Base-by-base conservation (phyloP, 2,888 invertebrate genomes). In the Boloria euphrosyne region DNA sequence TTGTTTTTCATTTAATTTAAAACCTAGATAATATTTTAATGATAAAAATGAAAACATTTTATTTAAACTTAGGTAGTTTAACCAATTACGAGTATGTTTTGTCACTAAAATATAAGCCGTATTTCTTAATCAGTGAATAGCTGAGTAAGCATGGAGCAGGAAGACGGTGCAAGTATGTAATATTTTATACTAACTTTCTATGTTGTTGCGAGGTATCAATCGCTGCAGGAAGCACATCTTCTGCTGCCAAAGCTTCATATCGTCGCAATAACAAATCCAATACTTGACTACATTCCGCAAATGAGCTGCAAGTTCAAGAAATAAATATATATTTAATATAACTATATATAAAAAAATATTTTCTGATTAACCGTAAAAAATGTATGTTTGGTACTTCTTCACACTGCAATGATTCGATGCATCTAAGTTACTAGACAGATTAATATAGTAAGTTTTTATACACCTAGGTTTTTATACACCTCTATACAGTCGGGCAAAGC, bases 251-350 rank as follows among this genome's bases (percentile, higher is more conserved):
- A 54, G 95, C 94, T 84, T 96, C 95, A 85, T 96, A 96, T 68
- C 96, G 93, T 76, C 96, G 95, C 73, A 98, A 92, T 70, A 98
- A 91, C 69, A 97, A 93, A 75, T 96, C 95, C 75, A 98, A 93
- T 63, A 99, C 98, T 80, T 97, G 96, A 79, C 95, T 94, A 71
- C 98, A 95, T 64, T 96, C 96, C 76, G 98, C 96, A 88, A 99
- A 99, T 68, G 92, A 91, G 64, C 92, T 92, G 80, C 2, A 84
- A 47, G 14, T 16, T 60, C 16, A 59, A 18, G 2, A 52, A 53
- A 53, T 4, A 14, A 16, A 58, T 17, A 47, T 38, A 43, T 57
- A 27, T 49, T 31, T 3, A 46, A n/a, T n/a, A 16, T n/a, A 10
- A n/a, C 6, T 13, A 10, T 13, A n/a, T 55, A 2, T 38, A 43